Evolutionary conservation across 1,140 invertebrate genomes (phyloP), one percentile per base, ranked within the genome.

Genomic region (Maconellicoccus hirsutus): DNA sequence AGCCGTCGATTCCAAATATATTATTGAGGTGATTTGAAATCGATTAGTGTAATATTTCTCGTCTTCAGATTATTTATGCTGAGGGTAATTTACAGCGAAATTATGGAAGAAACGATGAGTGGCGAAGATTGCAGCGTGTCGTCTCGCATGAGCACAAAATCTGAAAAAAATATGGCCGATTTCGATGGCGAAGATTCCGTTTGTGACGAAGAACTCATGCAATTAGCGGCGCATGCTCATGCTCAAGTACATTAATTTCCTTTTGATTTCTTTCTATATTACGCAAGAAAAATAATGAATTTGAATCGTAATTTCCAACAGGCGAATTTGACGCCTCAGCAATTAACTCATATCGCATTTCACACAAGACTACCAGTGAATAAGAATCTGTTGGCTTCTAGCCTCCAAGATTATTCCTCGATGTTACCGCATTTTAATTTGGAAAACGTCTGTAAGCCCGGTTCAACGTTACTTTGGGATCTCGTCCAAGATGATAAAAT

Each of bases 101-200:
- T 73, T 42, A 77, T 81, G n/a, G 84, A 86, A 69, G 88, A 89
- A 73, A 84, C 89, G 74, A 76, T 88, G 4, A 87, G 86, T 61
- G 85, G 83, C 0, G 88, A 88, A 71, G 89, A 91, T 77, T 86
- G 87, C 73, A 90, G 87, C 73, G 89, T 91, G 76, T 94, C 92
- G 52, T 95, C 93, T 22, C 84, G 90, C 21, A 87, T 94, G 80
- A 93, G 91, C 59, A 93, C 90, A 72, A 94, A 95, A 81, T 94
- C 92, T n/a, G 92, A 94, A 75, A 95, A 94, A 74, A 95, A 95
- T 79, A 88, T 96, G 85, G 92, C 92, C 0, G 93, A 96, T 79
- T 93, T 96, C 77, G 93, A 96, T 75, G 94, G 93, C 25, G 93
- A 96, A 77, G 74, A 95, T 75, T 92, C 89, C 38, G 89, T 87